phyloP scores from a whole-genome alignment of 2,797 vertebrate genomes.

The Chelonia mydas region DNA sequence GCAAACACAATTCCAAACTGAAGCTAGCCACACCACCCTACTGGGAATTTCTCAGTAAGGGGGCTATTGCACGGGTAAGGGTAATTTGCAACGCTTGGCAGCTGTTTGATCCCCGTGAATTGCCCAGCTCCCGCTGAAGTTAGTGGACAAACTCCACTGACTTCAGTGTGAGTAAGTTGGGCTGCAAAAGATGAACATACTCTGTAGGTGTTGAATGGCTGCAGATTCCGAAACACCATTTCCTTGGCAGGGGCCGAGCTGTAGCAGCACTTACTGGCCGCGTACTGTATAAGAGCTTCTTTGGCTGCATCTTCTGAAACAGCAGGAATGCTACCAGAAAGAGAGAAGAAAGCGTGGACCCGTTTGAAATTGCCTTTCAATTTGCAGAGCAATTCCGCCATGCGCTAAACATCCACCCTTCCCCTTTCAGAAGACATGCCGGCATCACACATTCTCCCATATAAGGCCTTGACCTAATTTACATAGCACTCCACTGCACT shows the following conservation, averaged over 20 bases:
- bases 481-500: background rate
- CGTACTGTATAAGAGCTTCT: slow-evolving; percentile 77
- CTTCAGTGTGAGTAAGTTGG: background rate
- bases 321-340: slow-evolving; percentile 78
- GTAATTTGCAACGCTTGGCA: background rate
- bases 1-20: background rate
- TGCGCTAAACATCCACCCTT: background rate
- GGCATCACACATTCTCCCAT: background rate
- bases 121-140: background rate
- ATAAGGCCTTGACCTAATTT: background rate
- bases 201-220: slow-evolving; percentile 82
- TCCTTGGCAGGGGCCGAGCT: slow-evolving; percentile 68
- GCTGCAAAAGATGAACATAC: slow-evolving; percentile 64
- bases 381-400: background rate
- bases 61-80: background rate
- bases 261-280: slow-evolving; percentile 81
- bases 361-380: background rate
- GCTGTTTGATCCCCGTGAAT: background rate
- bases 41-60: background rate
- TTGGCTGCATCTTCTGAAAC: slow-evolving; percentile 80
- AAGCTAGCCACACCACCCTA: background rate
- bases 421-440: background rate
- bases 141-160: background rate
- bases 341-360: background rate
- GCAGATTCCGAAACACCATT: slow-evolving; percentile 80